phyloP scores from a whole-genome alignment of 2,888 invertebrate genomes.

The Eudasyphora cyanicolor region DNA sequence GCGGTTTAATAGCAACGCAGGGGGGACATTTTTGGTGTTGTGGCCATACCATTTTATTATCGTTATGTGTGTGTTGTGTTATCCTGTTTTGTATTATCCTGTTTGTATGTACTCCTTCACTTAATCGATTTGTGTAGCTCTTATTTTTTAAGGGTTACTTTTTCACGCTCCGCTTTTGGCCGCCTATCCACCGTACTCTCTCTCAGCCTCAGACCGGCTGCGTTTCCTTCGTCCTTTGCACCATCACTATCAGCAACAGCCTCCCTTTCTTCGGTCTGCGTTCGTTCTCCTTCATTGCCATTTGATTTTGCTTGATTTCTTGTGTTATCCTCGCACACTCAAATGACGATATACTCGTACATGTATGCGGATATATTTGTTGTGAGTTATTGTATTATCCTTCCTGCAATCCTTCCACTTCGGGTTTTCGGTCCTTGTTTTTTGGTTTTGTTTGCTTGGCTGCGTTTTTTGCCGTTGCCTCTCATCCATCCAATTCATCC shows the following conservation, averaged over 20 bases:
- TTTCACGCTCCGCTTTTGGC: constrained; percentile 31
- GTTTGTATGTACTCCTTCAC: constrained; percentile 58
- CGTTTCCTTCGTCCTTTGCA: constrained; percentile 4
- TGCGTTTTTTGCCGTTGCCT: not conserved
- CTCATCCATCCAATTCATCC: not conserved
- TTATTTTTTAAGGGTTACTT: constrained; percentile 68
- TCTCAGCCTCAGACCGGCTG: not conserved
- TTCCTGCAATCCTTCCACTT: not conserved
- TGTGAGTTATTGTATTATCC: not conserved
- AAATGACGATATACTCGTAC: not conserved
- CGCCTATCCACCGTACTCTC: constrained; percentile 3
- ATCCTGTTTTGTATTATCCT: constrained; percentile 44
- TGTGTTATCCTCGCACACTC: constrained; percentile 3
- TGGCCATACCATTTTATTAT: not conserved
- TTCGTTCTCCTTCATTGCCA: constrained; percentile 12
- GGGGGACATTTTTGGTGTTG: not conserved
- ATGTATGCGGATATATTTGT: not conserved
- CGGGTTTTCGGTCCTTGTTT: not conserved
- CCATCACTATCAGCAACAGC: not conserved
- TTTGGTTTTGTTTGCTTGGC: not conserved
- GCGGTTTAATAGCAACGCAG: no score
- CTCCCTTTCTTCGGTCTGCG: not conserved
- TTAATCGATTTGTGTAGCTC: constrained; percentile 66
- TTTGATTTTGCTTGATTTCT: constrained; percentile 22
- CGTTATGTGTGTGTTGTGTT: constrained; percentile 13